Conservation (phyloP, 1,140 invertebrate species). For the Lepeophtheirus salmonis region DNA sequence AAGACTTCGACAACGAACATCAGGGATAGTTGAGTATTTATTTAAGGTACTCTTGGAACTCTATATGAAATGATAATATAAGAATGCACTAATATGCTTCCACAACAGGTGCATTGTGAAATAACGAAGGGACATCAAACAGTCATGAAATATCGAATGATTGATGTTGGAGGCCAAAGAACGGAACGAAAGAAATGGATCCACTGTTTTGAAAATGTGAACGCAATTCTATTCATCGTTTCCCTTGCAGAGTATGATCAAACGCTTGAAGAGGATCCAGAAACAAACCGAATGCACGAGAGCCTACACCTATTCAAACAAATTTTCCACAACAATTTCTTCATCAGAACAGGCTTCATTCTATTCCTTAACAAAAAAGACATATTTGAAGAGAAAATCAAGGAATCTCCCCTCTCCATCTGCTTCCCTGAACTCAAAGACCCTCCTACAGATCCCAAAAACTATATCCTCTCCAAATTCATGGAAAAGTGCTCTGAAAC, state of each 20-base stretch:
- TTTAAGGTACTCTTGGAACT: no score
- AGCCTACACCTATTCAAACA: conserved; percentile 5
- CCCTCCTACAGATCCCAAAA: not conserved
- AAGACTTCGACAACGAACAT: not conserved
- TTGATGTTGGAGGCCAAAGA: conserved; percentile 34
- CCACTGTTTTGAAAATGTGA: conserved; percentile 33
- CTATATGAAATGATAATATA: not conserved
- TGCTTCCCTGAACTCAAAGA: not conserved
- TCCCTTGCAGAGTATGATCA: conserved; percentile 26
- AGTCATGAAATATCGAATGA: conserved; percentile 25
- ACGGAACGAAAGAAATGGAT: conserved; percentile 39
- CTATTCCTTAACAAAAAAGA: conserved; percentile 33
- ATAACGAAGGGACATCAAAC: not conserved
- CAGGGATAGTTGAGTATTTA: not conserved
- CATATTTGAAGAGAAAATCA: conserved; percentile 30
- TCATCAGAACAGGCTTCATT: conserved; percentile 23
- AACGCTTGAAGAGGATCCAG: conserved; percentile 23
- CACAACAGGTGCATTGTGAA: not conserved
- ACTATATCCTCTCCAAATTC: not conserved
- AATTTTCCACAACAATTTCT: conserved; percentile 11
- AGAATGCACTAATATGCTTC: not conserved
- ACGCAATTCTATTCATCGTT: conserved; percentile 27
- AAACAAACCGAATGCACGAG: conserved; percentile 26
- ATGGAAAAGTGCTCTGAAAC: no score
- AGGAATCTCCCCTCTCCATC: not conserved